These are phyloP conservation scores for Sebastes schlegelii DNA, from an alignment of 2,113 vertebrate species.

Conservation along the genomic window DNA sequence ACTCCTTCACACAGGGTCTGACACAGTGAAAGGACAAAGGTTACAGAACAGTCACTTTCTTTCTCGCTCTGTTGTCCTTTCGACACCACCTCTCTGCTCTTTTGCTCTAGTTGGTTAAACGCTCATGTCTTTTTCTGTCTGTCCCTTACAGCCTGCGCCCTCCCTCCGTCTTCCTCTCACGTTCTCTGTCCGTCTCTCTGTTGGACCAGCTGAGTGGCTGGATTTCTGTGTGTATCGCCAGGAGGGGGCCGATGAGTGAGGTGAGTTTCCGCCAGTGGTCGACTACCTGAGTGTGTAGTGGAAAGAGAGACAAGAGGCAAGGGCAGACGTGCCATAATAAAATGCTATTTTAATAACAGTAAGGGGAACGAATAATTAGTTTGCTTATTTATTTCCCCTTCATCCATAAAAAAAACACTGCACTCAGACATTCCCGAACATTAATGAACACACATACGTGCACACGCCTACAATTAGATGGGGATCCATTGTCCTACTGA, in stretches of 20 bases:
- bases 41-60: constrained; percentile 49
- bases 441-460: constrained; percentile 14
- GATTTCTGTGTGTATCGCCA: constrained; percentile 9
- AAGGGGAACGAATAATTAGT: neutral
- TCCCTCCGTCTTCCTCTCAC: neutral
- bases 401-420: constrained; percentile 1
- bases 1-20: constrained; percentile 38
- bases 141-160: neutral
- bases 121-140: neutral
- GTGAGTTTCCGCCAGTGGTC: constrained; percentile 5
- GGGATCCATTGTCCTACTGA: constrained; percentile 70
- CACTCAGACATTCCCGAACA: constrained; percentile 38
- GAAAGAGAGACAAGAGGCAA: constrained; percentile 15
- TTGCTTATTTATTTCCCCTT: constrained; percentile 33
- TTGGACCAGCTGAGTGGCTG: constrained; percentile 17
- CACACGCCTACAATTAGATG: constrained; percentile 67
- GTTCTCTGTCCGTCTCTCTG: constrained; percentile 9
- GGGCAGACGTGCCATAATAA: constrained; percentile 13
- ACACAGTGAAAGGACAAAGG: constrained; percentile 47
- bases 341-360: neutral
- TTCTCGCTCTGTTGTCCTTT: neutral
- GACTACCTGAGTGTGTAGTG: constrained; percentile 13
- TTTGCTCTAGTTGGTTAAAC: constrained; percentile 11
- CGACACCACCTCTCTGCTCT: neutral
- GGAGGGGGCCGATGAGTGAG: constrained; percentile 28